Percentiles rank a stretch among this genome's conserved stretches.
These are phyloP conservation scores for Isurus oxyrinchus DNA, from an alignment of 2,113 vertebrate genomes.

Conservation along the genomic window DNA sequence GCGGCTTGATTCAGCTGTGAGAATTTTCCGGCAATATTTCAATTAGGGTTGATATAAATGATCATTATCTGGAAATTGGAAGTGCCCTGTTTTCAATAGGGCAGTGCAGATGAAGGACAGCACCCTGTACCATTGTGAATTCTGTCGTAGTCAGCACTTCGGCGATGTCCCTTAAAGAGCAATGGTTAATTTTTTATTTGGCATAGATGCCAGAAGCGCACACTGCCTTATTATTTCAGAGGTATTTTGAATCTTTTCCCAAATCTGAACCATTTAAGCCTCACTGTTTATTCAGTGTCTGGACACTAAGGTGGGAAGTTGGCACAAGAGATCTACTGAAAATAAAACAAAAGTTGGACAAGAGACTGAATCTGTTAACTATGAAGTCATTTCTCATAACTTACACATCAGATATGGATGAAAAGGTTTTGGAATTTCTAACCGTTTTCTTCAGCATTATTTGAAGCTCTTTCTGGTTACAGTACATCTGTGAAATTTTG, in stretches of 20 bases:
- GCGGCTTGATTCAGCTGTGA: neutral
- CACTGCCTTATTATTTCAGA: slow-evolving; percentile 27
- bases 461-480: neutral
- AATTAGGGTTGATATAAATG: neutral
- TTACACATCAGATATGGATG: neutral
- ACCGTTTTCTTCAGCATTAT: neutral
- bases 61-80: neutral
- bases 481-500: neutral
- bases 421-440: neutral
- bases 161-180: neutral
- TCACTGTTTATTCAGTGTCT: slow-evolving; percentile 32
- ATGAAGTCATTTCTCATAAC: slow-evolving; percentile 30
- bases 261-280: slow-evolving; percentile 26
- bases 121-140: too few relatives aligned
- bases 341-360: slow-evolving; percentile 21
- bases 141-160: slow-evolving; percentile 6
- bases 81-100: neutral
- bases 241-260: slow-evolving; percentile 36
- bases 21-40: neutral
- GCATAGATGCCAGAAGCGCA: neutral
- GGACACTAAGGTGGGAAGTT: slow-evolving; percentile 33
- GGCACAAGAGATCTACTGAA: neutral
- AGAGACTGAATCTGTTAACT: neutral
- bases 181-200: neutral
- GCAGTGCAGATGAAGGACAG: neutral